Conservation (phyloP, 2,113 vertebrate genomes). For the Physeter macrocephalus region DNA sequence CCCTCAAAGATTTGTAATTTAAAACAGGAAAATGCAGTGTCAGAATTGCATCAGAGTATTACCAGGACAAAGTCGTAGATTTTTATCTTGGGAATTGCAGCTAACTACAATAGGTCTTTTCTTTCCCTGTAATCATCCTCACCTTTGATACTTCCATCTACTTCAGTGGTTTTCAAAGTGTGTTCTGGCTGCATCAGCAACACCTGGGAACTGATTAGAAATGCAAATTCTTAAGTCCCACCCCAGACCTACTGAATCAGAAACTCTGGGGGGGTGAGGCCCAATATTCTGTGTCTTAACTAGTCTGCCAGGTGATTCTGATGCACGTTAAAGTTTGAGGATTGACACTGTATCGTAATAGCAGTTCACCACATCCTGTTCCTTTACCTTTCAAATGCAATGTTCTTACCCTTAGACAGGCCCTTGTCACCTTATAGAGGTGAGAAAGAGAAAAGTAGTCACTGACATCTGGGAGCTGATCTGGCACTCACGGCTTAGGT, state of each 20-base stretch:
- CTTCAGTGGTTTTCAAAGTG: background rate
- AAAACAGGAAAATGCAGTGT: background rate
- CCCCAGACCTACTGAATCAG: background rate
- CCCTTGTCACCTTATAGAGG: background rate
- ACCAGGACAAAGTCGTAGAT: background rate
- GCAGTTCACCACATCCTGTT: background rate
- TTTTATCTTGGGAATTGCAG: background rate
- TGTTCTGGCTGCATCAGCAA: background rate
- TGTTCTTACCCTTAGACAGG: background rate
- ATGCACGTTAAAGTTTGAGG: background rate
- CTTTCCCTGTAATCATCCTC: background rate
- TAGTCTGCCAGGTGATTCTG: background rate
- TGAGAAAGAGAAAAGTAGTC: background rate
- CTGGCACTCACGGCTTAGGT: background rate
- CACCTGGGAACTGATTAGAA: background rate
- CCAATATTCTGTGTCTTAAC: accelerated
- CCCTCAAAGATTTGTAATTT: background rate
- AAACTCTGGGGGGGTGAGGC: background rate
- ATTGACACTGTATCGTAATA: background rate
- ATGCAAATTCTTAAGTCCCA: background rate
- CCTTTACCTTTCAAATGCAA: background rate
- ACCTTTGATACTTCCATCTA: background rate
- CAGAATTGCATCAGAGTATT: background rate
- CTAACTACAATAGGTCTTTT: background rate
- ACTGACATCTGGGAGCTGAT: background rate